Conservation (phyloP, 1,140 invertebrate genomes). For the Tetragonula clypearis region DNA sequence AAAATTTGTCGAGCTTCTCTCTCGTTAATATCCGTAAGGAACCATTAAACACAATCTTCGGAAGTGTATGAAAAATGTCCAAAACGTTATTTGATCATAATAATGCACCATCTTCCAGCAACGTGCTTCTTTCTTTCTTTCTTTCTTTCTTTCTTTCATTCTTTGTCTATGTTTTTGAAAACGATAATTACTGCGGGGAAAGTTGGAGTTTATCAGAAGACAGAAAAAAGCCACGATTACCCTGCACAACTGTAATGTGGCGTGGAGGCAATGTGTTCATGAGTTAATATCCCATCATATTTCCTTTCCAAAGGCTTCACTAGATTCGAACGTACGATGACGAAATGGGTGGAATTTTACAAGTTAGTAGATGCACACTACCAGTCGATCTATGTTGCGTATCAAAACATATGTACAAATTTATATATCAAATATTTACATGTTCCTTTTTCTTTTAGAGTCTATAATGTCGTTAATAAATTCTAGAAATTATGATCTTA, state of each 20-base stretch:
- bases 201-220: constrained; percentile 1
- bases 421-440: constrained; percentile 70
- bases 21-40: constrained; percentile 18
- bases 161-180: not conserved
- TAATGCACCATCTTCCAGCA: constrained; percentile 5
- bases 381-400: constrained; percentile 41
- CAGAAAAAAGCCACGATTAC: constrained; percentile 27
- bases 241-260: constrained; percentile 30
- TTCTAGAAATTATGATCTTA: constrained; percentile 59
- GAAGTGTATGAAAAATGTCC: constrained; percentile 32
- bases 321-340: constrained; percentile 45
- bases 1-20: constrained; percentile 36
- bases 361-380: constrained; percentile 52
- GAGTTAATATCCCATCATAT: constrained; percentile 43
- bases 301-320: constrained; percentile 62
- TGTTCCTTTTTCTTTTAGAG: constrained; percentile 53
- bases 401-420: constrained; percentile 71
- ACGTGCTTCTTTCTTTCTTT: not conserved
- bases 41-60: constrained; percentile 7
- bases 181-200: not conserved
- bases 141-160: not conserved
- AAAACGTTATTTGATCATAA: constrained; percentile 12
- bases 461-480: constrained; percentile 49
- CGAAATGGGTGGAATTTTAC: constrained; percentile 48
- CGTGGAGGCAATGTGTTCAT: constrained; percentile 56